Conservation (phyloP, 2,797 vertebrate genomes). For the Gobio occitaniae region DNA sequence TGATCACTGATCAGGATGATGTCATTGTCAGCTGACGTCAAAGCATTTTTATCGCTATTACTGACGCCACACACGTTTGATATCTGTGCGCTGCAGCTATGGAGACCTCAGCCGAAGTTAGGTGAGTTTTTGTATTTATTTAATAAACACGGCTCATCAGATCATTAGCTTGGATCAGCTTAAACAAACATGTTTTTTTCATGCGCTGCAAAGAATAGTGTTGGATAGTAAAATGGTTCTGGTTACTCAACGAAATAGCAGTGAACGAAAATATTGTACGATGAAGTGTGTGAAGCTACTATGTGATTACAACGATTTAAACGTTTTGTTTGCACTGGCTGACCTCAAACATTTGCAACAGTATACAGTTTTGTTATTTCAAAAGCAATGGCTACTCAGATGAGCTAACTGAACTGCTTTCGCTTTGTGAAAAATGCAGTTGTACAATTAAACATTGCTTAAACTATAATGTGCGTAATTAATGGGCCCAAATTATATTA, state of each 20-base stretch:
- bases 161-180: not conserved
- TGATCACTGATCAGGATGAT: constrained; percentile 3
- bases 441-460: not conserved
- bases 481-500: not conserved
- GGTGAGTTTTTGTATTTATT: constrained; percentile 9
- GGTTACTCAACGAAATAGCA: not conserved
- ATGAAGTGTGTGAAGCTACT: not conserved
- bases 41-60: not conserved
- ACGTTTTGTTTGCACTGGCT: not conserved
- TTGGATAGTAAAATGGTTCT: not conserved
- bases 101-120: not conserved
- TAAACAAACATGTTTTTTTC: not conserved
- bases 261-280: not conserved
- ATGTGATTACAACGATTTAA: not conserved
- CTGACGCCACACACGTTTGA: not conserved
- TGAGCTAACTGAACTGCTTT: not conserved
- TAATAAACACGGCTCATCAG: not conserved
- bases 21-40: constrained; percentile 41
- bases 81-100: not conserved
- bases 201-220: not conserved
- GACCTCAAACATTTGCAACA: not conserved
- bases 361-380: not conserved
- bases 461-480: not conserved
- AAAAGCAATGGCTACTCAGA: not conserved
- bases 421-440: not conserved